Evolutionary conservation across 2,797 vertebrate genomes (phyloP), one percentile per base, ranked within the genome.

Genomic region (Pogoniulus pusillus): DNA sequence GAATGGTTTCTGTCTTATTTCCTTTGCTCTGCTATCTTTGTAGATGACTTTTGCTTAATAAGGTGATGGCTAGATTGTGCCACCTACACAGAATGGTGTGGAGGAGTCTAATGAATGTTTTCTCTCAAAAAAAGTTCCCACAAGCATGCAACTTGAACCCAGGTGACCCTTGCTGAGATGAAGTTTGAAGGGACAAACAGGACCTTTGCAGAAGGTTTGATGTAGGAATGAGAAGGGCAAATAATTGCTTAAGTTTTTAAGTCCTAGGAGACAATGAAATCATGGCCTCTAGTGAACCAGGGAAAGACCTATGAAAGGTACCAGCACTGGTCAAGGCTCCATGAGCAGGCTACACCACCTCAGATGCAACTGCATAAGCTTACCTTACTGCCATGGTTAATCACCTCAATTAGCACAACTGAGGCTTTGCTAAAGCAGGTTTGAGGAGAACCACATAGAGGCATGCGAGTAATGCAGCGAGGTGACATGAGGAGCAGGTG

Each of bases 21-120:
- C 86, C 76, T 88, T 85, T 85, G 12, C 39, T 76, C 20, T 65
- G 11, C 78, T 94, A 87, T 89, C 73, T 77, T 66, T 93, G 35
- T 37, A 94, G 73, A 85, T 78, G 90, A 69, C 89, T 84, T 83
- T 35, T 86, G 53, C 85, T 94, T 89, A 71, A 93, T 77, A 88
- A 93, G 45, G 49, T 4, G 24, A 23, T 7, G 30, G 32, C 74
- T 68, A 62, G 85, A 71, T 62, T 66, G 22, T n/a, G 30, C 68
- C 4, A 6, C 66, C 76, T 65, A 62, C 2, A 0, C 55, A 82
- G 81, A 77, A 62, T 22, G 10, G 13, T 82, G n/a, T 55, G 62
- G 74, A 82, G 78, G 75, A 85, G 24, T 58, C 54, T 58, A 70
- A 71, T 71, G 65, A 60, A 45, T 71, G 23, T 8, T 85, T 66